Percentiles rank a stretch among this genome's conserved stretches.
These are phyloP conservation scores for Drosophila ogumai DNA, from an alignment of 1,140 invertebrate genomes.

Conservation along the genomic window DNA sequence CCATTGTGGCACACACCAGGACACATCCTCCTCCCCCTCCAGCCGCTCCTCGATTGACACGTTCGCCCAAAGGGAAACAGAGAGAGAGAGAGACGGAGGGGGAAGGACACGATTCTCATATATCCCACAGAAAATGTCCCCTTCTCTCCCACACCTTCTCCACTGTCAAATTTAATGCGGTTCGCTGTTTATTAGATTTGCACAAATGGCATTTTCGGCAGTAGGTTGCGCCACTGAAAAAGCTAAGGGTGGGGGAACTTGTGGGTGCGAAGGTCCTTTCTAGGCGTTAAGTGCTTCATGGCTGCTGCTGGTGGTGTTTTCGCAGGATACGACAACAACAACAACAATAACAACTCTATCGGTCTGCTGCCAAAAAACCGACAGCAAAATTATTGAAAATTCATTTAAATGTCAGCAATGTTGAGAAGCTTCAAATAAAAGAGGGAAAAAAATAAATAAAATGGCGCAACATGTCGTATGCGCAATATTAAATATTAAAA, in stretches of 20 bases:
- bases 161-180: conserved; percentile 75
- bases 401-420: conserved; percentile 75
- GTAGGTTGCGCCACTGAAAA: conserved; percentile 30
- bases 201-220: conserved; percentile 74
- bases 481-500: conserved; percentile 79
- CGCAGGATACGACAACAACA: conserved; percentile 14
- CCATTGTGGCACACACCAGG: conserved; percentile 51
- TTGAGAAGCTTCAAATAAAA: conserved; percentile 22
- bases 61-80: not conserved
- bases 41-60: conserved; percentile 29
- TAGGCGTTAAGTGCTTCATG: conserved; percentile 71
- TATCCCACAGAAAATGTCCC: conserved; percentile 7
- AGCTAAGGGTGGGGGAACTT: conserved; percentile 1
- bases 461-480: conserved; percentile 77
- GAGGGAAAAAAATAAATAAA: not conserved
- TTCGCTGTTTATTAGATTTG: conserved; percentile 80
- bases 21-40: not conserved
- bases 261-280: conserved; percentile 32
- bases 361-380: conserved; percentile 26
- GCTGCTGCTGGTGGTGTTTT: not conserved
- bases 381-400: conserved; percentile 74
- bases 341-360: conserved; percentile 52
- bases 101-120: conserved; percentile 19
- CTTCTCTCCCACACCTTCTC: conserved; percentile 24
- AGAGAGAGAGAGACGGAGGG: not conserved